Conservation (phyloP, 2,888 invertebrate species). For the Cistogaster globosa region DNA sequence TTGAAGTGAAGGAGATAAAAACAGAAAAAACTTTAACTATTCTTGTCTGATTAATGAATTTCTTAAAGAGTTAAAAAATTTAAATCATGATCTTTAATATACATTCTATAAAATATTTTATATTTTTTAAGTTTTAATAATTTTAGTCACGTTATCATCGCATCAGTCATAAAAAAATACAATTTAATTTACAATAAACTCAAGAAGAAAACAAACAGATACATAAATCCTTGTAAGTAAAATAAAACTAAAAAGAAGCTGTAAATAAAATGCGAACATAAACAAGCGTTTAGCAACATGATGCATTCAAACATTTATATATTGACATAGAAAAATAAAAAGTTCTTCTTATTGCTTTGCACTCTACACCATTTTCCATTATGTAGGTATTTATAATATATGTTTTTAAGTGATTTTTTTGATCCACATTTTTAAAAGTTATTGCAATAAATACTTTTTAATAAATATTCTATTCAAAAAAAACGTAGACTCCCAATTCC, state of each 20-base stretch:
- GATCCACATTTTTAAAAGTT: too few species aligned
- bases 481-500: too few species aligned
- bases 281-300: conserved; percentile 23
- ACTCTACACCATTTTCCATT: neutral
- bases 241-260: conserved; percentile 14
- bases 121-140: conserved; percentile 30
- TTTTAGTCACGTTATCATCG: conserved; percentile 51
- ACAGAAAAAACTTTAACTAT: too few species aligned
- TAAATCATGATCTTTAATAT: neutral
- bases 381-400: too few species aligned
- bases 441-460: too few species aligned
- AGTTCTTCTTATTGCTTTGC: neutral
- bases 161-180: conserved; percentile 38
- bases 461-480: too few species aligned
- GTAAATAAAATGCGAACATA: conserved; percentile 42
- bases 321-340: conserved; percentile 32
- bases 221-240: conserved; percentile 9
- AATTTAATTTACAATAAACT: conserved; percentile 19
- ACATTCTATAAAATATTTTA: neutral
- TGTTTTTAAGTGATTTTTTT: too few species aligned
- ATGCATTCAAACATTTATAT: conserved; percentile 22
- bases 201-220: conserved; percentile 6
- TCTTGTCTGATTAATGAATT: neutral
- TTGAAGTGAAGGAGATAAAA: too few species aligned
- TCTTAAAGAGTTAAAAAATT: neutral